Conservation (phyloP, 2,113 vertebrate genomes). For the Edolisoma coerulescens region DNA sequence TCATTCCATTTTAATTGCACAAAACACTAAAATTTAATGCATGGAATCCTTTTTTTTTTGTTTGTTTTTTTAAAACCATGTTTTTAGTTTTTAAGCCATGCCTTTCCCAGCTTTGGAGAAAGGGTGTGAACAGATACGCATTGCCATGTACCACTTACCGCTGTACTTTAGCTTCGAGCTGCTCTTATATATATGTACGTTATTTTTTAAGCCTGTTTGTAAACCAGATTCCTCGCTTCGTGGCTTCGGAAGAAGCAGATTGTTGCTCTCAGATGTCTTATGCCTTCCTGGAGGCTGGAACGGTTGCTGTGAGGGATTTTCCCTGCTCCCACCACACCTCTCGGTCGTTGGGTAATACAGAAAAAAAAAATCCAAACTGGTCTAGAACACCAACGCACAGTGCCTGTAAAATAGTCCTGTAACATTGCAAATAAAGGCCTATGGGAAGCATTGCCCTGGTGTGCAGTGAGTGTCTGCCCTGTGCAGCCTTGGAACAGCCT, state of each 20-base stretch:
- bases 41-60: conserved; percentile 21
- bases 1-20: conserved; percentile 72
- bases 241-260: conserved; percentile 43
- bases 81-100: conserved; percentile 39
- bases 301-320: not conserved
- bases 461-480: not conserved
- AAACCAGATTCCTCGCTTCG: not conserved
- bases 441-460: conserved; percentile 11
- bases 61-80: not conserved
- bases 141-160: not conserved
- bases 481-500: not conserved
- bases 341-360: not conserved
- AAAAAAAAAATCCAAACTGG: not conserved
- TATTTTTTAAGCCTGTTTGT: conserved; percentile 61
- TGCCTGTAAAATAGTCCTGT: conserved; percentile 57
- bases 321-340: not conserved
- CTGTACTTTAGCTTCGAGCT: conserved; percentile 68
- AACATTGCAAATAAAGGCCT: conserved; percentile 73
- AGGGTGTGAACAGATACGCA: not conserved
- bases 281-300: conserved; percentile 43
- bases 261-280: conserved; percentile 10
- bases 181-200: conserved; percentile 15
- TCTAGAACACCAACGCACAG: conserved; percentile 28
- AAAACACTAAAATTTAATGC: conserved; percentile 78
- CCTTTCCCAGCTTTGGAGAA: conserved; percentile 10